Evolutionary conservation across 2,888 invertebrate species (phyloP).

Genomic region (Andrena trimmerana): DNA sequence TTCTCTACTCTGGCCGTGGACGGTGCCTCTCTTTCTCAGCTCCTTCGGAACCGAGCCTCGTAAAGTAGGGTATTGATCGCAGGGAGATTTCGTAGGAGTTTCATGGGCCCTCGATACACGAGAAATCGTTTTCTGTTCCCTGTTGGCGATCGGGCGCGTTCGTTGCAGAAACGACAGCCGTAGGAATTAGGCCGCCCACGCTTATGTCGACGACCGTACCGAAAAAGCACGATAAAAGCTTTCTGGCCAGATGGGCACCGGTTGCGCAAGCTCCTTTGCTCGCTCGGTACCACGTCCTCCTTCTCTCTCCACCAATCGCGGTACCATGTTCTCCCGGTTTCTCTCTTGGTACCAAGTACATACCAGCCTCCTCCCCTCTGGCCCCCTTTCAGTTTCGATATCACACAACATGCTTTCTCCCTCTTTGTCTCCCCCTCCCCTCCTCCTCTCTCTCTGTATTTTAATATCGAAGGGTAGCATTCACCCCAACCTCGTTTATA

Average conservation of each 20-base stretch:
- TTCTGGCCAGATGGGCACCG: conserved; percentile 75
- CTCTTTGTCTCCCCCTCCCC: too few species aligned
- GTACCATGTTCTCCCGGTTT: not conserved
- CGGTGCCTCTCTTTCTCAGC: not conserved
- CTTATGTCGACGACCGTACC: conserved; percentile 73
- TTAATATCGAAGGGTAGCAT: too few species aligned
- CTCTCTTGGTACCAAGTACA: not conserved
- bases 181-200: conserved; percentile 75
- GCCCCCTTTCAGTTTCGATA: too few species aligned
- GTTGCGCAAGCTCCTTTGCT: conserved; percentile 69
- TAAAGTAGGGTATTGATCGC: conserved; percentile 41
- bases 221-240: conserved; percentile 77
- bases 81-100: conserved; percentile 58
- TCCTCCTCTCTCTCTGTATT: too few species aligned
- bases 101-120: conserved; percentile 53
- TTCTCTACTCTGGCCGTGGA: not conserved
- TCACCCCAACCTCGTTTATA: too few species aligned
- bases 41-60: conserved; percentile 48
- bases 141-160: conserved; percentile 44
- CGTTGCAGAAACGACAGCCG: conserved; percentile 65
- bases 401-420: too few species aligned
- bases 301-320: not conserved
- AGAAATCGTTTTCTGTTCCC: conserved; percentile 27
- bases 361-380: too few species aligned
- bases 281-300: conserved; percentile 21